A percentile compares a stretch with the other conserved stretches of the same genome.
Evolutionary conservation across 2,888 invertebrate species (phyloP).

Genomic region (Netelia inedita): DNA sequence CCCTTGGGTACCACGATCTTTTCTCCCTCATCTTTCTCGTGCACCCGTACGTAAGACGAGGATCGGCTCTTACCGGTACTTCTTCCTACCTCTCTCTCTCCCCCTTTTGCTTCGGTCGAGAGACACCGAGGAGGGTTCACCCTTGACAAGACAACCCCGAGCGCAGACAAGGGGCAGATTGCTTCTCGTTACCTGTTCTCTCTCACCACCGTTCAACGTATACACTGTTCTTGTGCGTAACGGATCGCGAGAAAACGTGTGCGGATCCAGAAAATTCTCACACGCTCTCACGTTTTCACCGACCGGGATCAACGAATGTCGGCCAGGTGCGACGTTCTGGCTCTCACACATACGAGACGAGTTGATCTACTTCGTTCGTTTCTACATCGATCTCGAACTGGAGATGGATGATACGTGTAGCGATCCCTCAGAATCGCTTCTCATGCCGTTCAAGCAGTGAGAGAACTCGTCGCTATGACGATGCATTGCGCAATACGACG

Average conservation of each 20-base stretch:
- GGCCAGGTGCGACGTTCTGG: slow-evolving; percentile 58
- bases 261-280: slow-evolving; percentile 57
- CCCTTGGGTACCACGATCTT: slow-evolving; percentile 32
- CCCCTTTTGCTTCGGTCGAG: not conserved
- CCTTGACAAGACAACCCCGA: slow-evolving; percentile 56
- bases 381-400: not conserved
- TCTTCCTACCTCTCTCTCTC: slow-evolving; percentile 22
- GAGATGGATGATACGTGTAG: not conserved
- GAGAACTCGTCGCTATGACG: not conserved
- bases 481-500: slow-evolving; percentile 18
- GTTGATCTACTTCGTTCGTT: slow-evolving; percentile 49
- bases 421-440: slow-evolving; percentile 16
- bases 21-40: not conserved
- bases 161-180: slow-evolving; percentile 39
- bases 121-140: slow-evolving; percentile 44
- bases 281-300: slow-evolving; percentile 45
- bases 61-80: slow-evolving; percentile 56
- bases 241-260: slow-evolving; percentile 37
- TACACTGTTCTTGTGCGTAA: slow-evolving; percentile 34
- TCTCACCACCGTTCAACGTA: not conserved
- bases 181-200: slow-evolving; percentile 69
- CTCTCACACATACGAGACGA: not conserved
- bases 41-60: slow-evolving; percentile 34
- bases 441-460: not conserved
- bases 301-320: not conserved